Evolutionary conservation across 2,797 vertebrate genomes (phyloP).

Genomic region (Dendrocincla tyrannina): DNA sequence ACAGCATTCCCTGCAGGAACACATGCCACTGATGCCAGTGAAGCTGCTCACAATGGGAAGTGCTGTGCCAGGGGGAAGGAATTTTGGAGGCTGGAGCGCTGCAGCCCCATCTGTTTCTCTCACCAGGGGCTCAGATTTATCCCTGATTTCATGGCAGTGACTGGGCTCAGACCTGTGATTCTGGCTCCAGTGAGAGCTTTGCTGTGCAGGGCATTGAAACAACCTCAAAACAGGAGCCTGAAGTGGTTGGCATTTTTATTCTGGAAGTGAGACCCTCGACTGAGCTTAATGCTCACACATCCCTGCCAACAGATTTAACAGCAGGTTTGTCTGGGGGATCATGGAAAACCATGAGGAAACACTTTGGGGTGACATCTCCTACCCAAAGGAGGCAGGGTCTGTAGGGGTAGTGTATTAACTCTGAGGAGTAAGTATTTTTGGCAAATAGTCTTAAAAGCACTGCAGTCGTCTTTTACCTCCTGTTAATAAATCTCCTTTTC

Average conservation of each 20-base stretch:
- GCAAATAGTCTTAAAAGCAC: slow-evolving; percentile 36
- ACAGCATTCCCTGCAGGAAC: not conserved
- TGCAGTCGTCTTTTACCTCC: not conserved
- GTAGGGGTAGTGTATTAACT: not conserved
- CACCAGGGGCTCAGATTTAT: not conserved
- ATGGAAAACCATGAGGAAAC: not conserved
- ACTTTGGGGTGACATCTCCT: not conserved
- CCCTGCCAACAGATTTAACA: not conserved
- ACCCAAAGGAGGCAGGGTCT: not conserved
- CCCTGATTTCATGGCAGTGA: not conserved
- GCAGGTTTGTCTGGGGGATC: not conserved
- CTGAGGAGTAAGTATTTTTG: not conserved
- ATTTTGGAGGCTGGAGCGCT: not conserved
- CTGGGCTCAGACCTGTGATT: not conserved
- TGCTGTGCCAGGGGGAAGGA: not conserved
- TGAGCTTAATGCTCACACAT: not conserved
- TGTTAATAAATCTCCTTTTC: not conserved
- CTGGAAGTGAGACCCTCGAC: not conserved
- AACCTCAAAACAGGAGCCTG: not conserved
- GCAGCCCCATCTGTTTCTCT: not conserved
- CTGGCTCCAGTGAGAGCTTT: not conserved
- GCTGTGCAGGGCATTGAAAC: not conserved
- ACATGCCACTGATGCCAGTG: not conserved
- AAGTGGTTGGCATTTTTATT: not conserved
- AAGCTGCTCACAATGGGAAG: not conserved